phyloP scores from a whole-genome alignment of 2,888 invertebrate genomes.

The Apoda limacodes region DNA sequence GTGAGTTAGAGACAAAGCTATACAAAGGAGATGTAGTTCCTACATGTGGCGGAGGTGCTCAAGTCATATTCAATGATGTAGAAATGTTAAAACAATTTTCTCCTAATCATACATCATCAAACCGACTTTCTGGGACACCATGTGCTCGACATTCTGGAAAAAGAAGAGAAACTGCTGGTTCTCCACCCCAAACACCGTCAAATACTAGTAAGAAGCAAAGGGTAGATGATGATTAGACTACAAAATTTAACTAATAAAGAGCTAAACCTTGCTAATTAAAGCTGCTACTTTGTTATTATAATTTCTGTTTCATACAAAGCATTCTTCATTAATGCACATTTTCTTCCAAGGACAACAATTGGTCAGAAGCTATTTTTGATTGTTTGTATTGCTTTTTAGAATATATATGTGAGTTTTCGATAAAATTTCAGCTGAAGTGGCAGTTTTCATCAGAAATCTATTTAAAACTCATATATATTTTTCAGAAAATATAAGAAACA shows the following conservation, averaged over 20 bases:
- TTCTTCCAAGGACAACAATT: too few relatives aligned
- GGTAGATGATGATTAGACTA: slow-evolving; percentile 41
- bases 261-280: too few relatives aligned
- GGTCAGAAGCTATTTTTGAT: too few relatives aligned
- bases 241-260: slow-evolving; percentile 14
- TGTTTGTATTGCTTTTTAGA: too few relatives aligned
- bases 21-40: slow-evolving; percentile 96
- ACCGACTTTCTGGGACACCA: slow-evolving; percentile 32
- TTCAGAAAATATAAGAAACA: too few relatives aligned
- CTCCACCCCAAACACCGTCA: slow-evolving; percentile 55
- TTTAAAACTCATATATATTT: too few relatives aligned
- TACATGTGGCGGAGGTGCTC: slow-evolving; percentile 94
- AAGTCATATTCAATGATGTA: slow-evolving; percentile 95
- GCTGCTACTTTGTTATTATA: too few relatives aligned
- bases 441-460: too few relatives aligned
- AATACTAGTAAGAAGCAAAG: slow-evolving; percentile 59
- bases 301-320: too few relatives aligned
- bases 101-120: slow-evolving; percentile 63
- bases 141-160: slow-evolving; percentile 59
- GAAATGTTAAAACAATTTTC: slow-evolving; percentile 89
- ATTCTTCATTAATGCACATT: too few relatives aligned
- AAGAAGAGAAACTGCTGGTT: slow-evolving; percentile 44
- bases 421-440: too few relatives aligned
- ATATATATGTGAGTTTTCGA: too few relatives aligned
- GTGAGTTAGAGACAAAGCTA: slow-evolving; percentile 92